Evolutionary conservation across 2,113 vertebrate species (phyloP).

Genomic region (Mus spicilegus): DNA sequence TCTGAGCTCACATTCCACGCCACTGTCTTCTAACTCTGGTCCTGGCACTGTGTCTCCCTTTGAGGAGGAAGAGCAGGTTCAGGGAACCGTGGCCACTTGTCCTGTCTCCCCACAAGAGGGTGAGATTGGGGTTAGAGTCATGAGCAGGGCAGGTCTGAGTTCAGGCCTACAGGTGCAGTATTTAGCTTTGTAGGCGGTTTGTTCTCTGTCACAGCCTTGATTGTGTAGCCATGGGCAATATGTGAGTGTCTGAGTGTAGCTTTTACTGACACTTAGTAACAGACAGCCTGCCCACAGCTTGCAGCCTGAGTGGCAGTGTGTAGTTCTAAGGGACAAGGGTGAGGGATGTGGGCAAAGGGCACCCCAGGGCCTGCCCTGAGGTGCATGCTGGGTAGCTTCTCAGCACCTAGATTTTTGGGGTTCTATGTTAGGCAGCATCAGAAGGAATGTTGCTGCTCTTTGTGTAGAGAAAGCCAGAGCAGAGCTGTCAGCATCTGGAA

Average conservation of each 20-base stretch:
- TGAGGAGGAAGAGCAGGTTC: neutral
- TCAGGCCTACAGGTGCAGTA: neutral
- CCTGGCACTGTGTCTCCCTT: neutral
- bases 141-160: neutral
- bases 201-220: neutral
- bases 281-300: neutral
- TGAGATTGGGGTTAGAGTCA: neutral
- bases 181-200: fast-evolving
- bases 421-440: neutral
- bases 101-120: neutral
- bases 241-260: fast-evolving
- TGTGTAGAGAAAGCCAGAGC: neutral
- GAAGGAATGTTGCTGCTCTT: neutral
- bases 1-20: neutral
- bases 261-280: too few relatives aligned
- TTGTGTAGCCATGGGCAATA: fast-evolving
- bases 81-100: neutral
- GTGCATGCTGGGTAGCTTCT: neutral
- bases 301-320: neutral
- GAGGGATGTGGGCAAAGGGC: fast-evolving
- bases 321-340: neutral
- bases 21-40: fast-evolving
- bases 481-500: too few relatives aligned
- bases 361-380: neutral
- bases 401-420: fast-evolving